Evolutionary conservation across 2,888 invertebrate genomes (phyloP).

Genomic region (Caenorhabditis drosophilae): DNA sequence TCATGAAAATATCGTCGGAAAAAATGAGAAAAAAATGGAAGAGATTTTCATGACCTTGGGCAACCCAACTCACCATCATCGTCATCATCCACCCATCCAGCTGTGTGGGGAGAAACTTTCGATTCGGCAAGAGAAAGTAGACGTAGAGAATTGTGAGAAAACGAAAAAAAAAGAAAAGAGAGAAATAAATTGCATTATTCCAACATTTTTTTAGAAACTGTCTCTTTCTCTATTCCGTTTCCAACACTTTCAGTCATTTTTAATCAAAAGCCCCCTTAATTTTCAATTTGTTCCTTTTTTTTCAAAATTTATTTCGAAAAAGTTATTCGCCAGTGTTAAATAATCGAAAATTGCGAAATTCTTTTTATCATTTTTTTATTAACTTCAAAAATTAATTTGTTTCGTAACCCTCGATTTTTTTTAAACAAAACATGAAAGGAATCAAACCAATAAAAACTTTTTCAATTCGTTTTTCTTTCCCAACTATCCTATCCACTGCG

Average conservation of each 20-base stretch:
- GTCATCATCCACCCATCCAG: no score
- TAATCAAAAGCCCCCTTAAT: neutral
- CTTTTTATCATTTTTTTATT: no score
- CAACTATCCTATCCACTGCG: no score
- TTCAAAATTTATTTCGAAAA: neutral
- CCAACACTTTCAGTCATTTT: no score
- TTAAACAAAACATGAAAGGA: no score
- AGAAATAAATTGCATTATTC: neutral
- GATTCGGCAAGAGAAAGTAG: conserved; percentile 2
- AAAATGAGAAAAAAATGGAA: neutral
- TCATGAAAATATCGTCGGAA: no score
- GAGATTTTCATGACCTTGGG: neutral
- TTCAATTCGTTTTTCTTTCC: no score
- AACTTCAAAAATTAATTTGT: no score
- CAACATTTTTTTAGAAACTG: neutral
- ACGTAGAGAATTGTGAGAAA: neutral
- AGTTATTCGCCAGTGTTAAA: no score
- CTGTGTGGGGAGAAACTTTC: conserved; percentile 1
- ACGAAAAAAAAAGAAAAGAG: neutral
- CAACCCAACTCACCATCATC: neutral
- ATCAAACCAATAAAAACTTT: no score
- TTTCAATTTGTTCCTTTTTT: neutral
- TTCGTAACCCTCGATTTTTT: no score
- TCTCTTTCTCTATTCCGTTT: no score
- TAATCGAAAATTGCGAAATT: neutral